Evolutionary conservation across 1,140 invertebrate species (phyloP).

Genomic region (Cherax destructor): DNA sequence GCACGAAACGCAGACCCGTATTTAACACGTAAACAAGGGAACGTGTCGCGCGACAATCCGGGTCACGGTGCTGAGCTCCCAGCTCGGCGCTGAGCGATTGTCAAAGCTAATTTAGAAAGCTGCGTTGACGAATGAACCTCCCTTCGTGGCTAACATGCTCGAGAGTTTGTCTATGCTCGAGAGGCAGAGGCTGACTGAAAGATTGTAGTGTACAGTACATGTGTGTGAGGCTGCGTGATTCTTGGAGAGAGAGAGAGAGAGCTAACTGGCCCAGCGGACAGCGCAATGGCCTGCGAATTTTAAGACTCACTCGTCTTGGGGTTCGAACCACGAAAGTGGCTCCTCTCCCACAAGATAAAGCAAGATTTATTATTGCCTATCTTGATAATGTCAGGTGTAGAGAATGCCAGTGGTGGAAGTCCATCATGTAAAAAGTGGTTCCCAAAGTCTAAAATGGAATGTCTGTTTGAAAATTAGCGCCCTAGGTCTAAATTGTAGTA

Average conservation of each 20-base stretch:
- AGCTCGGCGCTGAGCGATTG: not conserved
- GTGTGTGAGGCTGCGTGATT: not conserved
- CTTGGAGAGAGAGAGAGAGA: not conserved
- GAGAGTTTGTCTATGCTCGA: not conserved
- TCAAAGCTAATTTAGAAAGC: conserved; percentile 40
- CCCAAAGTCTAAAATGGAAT: too few relatives aligned
- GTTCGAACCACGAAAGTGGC: not conserved
- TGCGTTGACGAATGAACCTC: conserved; percentile 12
- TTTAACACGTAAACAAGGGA: conserved; percentile 38
- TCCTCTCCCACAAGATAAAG: too few relatives aligned
- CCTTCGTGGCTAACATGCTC: not conserved
- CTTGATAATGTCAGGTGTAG: too few relatives aligned
- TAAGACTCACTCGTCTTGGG: not conserved
- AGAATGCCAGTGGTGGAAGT: too few relatives aligned
- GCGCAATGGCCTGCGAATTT: too few relatives aligned
- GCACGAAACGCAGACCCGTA: conserved; percentile 19
- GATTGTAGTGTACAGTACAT: not conserved
- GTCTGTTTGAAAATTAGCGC: too few relatives aligned
- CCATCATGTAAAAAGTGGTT: too few relatives aligned
- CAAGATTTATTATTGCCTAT: too few relatives aligned
- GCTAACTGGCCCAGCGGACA: too few relatives aligned
- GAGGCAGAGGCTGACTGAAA: not conserved
- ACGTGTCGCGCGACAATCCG: conserved; percentile 22
- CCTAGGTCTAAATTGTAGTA: too few relatives aligned
- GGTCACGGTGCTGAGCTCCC: conserved; percentile 1